phyloP scores from a whole-genome alignment of 2,888 invertebrate genomes.

The Gastracanthus pulcherrimus region DNA sequence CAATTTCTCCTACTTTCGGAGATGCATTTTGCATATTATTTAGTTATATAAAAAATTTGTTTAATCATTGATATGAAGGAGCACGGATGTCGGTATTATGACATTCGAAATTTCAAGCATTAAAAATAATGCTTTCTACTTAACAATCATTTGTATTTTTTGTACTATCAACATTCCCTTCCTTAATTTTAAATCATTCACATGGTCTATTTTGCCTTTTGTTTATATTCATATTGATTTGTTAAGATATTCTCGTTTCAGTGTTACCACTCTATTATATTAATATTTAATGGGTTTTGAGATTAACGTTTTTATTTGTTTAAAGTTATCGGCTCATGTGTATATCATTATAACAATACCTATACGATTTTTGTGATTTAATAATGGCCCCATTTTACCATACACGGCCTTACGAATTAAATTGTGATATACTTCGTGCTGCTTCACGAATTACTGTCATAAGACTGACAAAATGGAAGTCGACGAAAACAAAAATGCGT shows the following conservation, averaged over 20 bases:
- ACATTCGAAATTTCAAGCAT: constrained; percentile 37
- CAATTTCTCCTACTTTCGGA: constrained; percentile 10
- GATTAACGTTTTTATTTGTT: background rate
- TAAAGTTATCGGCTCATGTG: constrained; percentile 18
- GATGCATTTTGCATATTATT: constrained; percentile 27
- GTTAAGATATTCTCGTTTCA: background rate
- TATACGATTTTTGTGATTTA: constrained; percentile 45
- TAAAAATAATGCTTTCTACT: constrained; percentile 39
- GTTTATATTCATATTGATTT: background rate
- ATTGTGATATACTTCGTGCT: constrained; percentile 58
- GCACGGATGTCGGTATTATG: constrained; percentile 33
- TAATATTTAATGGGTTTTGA: background rate
- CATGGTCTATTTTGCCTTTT: background rate
- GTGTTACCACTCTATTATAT: constrained; percentile 1
- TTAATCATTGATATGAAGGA: constrained; percentile 39
- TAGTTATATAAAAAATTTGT: constrained; percentile 23
- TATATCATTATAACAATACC: constrained; percentile 10
- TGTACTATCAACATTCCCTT: constrained; percentile 52
- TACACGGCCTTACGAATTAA: constrained; percentile 47
- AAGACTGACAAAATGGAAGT: constrained; percentile 59
- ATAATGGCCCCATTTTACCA: constrained; percentile 35
- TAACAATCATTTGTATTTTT: constrained; percentile 35
- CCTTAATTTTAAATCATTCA: constrained; percentile 14
- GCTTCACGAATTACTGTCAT: constrained; percentile 50
- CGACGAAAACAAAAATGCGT: constrained; percentile 42